phyloP scores from a whole-genome alignment of 2,113 vertebrate genomes.

The Poicephalus gulielmi region DNA sequence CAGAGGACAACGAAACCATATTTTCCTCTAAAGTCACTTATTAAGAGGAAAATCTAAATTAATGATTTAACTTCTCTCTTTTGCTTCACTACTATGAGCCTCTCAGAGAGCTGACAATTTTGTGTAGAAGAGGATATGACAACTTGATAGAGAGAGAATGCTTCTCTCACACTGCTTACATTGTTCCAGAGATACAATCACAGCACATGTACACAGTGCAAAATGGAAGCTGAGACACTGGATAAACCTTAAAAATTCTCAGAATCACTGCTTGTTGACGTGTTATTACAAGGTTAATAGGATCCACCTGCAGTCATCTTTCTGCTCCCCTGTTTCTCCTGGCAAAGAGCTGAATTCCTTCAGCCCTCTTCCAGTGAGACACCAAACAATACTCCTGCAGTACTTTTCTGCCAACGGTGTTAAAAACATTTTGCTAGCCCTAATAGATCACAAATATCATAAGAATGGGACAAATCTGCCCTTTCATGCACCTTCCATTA shows the following conservation, averaged over 20 bases:
- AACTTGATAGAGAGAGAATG: neutral
- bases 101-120: neutral
- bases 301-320: constrained; percentile 48
- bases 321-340: neutral
- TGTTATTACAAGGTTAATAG: constrained; percentile 48
- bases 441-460: neutral
- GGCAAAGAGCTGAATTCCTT: neutral
- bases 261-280: constrained; percentile 13
- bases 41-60: neutral
- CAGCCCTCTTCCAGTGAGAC: neutral
- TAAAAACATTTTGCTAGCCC: neutral
- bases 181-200: neutral
- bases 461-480: neutral
- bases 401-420: neutral
- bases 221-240: neutral
- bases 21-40: neutral
- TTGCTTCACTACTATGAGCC: neutral
- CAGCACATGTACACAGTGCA: neutral
- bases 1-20: neutral
- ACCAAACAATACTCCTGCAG: neutral
- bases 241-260: neutral
- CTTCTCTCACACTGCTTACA: neutral
- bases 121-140: neutral
- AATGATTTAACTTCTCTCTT: neutral
- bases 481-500: neutral